Conservation (phyloP, 1,140 invertebrate species). For the Lineus longissimus region DNA sequence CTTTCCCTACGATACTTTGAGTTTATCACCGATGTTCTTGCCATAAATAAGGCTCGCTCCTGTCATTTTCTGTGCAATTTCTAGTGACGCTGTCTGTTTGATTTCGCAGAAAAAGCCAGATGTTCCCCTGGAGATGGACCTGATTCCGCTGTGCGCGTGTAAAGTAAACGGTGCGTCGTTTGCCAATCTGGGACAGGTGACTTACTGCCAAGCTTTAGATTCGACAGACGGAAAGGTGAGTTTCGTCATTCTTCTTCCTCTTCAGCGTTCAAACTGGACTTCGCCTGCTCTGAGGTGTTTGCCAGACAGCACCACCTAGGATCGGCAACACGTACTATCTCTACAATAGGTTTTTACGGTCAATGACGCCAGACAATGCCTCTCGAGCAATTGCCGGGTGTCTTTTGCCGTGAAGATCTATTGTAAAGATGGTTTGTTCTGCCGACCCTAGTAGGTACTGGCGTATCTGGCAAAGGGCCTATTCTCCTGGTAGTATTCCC, state of each 20-base stretch:
- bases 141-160: constrained; percentile 47
- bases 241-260: not conserved
- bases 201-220: constrained; percentile 70
- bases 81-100: not conserved
- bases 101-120: constrained; percentile 17
- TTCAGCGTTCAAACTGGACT: not conserved
- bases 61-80: no score
- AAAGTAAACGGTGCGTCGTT: constrained; percentile 46
- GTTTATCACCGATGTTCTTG: not conserved
- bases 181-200: constrained; percentile 36
- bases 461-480: no score
- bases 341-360: not conserved
- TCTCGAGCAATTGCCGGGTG: no score
- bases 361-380: no score
- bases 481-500: no score
- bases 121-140: constrained; percentile 34
- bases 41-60: no score
- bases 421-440: no score
- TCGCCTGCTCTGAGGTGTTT: not conserved
- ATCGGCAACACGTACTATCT: no score
- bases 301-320: no score
- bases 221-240: constrained; percentile 67
- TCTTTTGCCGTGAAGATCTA: no score
- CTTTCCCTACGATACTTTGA: not conserved
- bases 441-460: no score